A percentile compares a stretch with the other conserved stretches of the same genome.
These are phyloP conservation scores for Diploptera punctata DNA, from an alignment of 2,888 invertebrate species.

Conservation along the genomic window DNA sequence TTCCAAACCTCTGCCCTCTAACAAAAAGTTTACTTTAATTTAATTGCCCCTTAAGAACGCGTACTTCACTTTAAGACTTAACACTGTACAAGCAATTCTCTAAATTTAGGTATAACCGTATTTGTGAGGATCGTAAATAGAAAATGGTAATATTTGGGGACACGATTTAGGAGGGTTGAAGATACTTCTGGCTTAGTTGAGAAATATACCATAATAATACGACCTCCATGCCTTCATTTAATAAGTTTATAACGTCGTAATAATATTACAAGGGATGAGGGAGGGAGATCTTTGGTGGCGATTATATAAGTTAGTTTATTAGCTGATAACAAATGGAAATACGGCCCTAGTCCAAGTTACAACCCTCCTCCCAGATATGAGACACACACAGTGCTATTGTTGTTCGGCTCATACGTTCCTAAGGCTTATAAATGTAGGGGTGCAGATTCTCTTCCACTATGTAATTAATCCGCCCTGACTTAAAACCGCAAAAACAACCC, in stretches of 20 bases:
- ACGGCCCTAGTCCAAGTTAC: slow-evolving; percentile 24
- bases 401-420: neutral
- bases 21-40: too few species aligned
- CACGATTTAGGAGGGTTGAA: neutral
- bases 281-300: neutral
- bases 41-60: too few species aligned
- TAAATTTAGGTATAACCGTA: too few species aligned
- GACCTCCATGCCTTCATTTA: slow-evolving; percentile 21
- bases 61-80: too few species aligned
- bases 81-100: too few species aligned
- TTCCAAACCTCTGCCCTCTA: too few species aligned
- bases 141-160: neutral
- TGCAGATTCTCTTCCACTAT: slow-evolving; percentile 18
- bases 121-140: too few species aligned
- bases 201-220: neutral
- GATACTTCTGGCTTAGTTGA: neutral
- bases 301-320: slow-evolving; percentile 36
- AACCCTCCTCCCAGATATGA: neutral
- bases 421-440: too few species aligned
- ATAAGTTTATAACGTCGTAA: slow-evolving; percentile 19
- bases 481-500: slow-evolving; percentile 30
- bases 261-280: slow-evolving; percentile 6
- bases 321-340: slow-evolving; percentile 38
- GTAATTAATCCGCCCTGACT: slow-evolving; percentile 38
- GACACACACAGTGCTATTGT: neutral